Evolutionary conservation across 2,888 invertebrate genomes (phyloP).

Genomic region (Volucella bombylans): DNA sequence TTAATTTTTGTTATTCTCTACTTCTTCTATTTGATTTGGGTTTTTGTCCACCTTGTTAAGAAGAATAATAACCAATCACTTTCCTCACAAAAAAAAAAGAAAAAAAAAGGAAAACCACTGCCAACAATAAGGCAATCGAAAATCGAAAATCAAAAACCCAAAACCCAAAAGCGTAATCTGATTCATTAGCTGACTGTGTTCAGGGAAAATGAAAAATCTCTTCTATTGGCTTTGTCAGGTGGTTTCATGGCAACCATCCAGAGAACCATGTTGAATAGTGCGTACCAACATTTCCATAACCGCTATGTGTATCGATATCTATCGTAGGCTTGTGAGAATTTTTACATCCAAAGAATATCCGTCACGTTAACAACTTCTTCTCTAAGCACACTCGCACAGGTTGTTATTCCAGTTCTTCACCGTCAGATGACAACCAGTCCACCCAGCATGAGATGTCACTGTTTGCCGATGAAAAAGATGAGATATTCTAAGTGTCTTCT

Average conservation of each 20-base stretch:
- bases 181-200: slow-evolving; percentile 31
- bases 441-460: slow-evolving; percentile 3
- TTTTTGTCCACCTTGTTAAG: slow-evolving; percentile 15
- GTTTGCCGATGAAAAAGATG: slow-evolving; percentile 18
- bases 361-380: too few species aligned
- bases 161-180: not conserved
- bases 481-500: slow-evolving; percentile 59
- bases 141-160: not conserved
- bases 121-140: not conserved
- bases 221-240: slow-evolving; percentile 33
- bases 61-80: slow-evolving; percentile 29
- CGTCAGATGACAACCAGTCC: slow-evolving; percentile 38
- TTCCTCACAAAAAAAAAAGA: not conserved
- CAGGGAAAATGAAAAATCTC: slow-evolving; percentile 1
- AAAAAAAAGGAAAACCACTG: not conserved
- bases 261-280: too few species aligned
- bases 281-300: slow-evolving; percentile 42
- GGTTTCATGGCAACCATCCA: not conserved
- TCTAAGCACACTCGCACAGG: slow-evolving; percentile 38
- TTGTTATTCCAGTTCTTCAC: slow-evolving; percentile 43
- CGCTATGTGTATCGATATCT: slow-evolving; percentile 27
- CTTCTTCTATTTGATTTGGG: slow-evolving; percentile 5
- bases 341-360: too few species aligned
- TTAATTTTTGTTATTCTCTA: not conserved
- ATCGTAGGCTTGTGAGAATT: not conserved